Percentiles rank a stretch among this genome's conserved stretches.
These are phyloP conservation scores for Gnathonemus echidnorhynchus DNA, from an alignment of 2,113 vertebrate species.

Conservation along the genomic window DNA sequence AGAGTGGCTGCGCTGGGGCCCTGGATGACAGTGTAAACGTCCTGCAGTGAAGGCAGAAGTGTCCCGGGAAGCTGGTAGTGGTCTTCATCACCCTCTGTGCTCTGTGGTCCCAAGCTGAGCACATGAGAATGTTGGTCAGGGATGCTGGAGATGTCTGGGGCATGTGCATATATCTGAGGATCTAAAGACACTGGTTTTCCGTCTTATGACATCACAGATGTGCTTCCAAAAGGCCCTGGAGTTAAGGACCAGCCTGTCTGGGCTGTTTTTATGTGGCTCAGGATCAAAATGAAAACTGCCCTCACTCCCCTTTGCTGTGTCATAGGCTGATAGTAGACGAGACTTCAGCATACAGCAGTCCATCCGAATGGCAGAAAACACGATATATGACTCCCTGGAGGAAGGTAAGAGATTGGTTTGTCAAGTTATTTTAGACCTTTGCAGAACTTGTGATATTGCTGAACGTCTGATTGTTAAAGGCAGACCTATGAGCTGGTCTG, in stretches of 20 bases:
- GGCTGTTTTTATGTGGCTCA: neutral
- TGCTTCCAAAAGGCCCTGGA: neutral
- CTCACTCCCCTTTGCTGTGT: slow-evolving; percentile 12
- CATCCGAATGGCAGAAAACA: slow-evolving; percentile 81
- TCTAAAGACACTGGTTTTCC: neutral
- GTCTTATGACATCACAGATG: neutral
- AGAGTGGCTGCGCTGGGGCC: neutral
- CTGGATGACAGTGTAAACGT: neutral
- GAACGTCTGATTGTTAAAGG: neutral
- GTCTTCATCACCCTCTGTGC: neutral
- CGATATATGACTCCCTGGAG: slow-evolving; percentile 73
- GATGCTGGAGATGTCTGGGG: neutral
- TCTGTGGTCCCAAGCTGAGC: neutral
- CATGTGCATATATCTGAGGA: neutral
- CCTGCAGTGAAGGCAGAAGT: neutral
- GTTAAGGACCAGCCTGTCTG: neutral
- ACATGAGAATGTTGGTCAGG: neutral
- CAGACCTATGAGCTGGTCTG: neutral
- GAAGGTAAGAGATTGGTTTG: slow-evolving; percentile 59
- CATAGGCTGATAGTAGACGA: slow-evolving; percentile 35
- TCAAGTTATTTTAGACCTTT: neutral
- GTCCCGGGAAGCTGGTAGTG: neutral
- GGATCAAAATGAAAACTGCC: neutral
- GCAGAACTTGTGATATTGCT: neutral
- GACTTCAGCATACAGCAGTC: slow-evolving; percentile 6